Evolutionary conservation across 2,113 vertebrate species (phyloP).

Genomic region (Rallus limicola): DNA sequence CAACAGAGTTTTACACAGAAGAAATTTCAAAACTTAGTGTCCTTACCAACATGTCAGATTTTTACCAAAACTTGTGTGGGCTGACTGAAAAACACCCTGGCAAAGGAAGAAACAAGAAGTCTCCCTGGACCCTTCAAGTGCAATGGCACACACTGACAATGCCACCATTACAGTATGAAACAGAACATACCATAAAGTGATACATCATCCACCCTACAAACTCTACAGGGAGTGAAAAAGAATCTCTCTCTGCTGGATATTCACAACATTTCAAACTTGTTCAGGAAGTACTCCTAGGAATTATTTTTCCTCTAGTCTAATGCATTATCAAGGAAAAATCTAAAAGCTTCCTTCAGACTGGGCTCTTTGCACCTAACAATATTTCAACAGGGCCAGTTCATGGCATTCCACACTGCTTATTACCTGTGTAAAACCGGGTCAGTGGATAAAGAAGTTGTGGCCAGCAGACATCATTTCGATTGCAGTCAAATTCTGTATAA

Average conservation of each 20-base stretch:
- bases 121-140: background rate
- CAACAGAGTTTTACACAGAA: background rate
- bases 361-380: background rate
- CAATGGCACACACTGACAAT: background rate
- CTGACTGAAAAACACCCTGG: background rate
- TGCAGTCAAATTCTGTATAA: slow-evolving; percentile 93
- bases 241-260: background rate
- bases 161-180: background rate
- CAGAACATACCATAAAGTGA: background rate
- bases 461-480: slow-evolving; percentile 92
- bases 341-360: background rate
- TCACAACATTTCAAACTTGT: background rate
- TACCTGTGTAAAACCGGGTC: slow-evolving; percentile 90
- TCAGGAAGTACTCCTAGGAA: background rate
- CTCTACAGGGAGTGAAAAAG: background rate
- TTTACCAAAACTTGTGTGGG: background rate
- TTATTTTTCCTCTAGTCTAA: background rate
- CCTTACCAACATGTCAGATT: background rate
- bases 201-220: background rate
- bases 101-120: background rate
- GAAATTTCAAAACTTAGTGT: background rate
- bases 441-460: slow-evolving; percentile 89
- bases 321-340: background rate
- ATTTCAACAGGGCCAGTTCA: fast-evolving
- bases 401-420: background rate